Evolutionary conservation across 1,140 invertebrate genomes (phyloP).

Genomic region (Campoletis sonorensis): DNA sequence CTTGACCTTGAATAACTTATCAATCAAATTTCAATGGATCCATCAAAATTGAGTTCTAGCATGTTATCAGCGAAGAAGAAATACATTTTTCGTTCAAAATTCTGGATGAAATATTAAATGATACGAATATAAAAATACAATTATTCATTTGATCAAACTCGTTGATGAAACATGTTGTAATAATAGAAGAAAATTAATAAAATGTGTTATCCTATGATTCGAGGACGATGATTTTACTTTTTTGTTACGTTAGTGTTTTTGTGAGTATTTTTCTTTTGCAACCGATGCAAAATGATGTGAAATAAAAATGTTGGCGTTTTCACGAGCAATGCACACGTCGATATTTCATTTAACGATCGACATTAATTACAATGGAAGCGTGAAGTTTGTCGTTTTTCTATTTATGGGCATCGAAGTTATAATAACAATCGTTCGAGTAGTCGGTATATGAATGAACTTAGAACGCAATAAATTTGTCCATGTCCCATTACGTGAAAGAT

Average conservation of each 20-base stretch:
- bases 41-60: too few relatives aligned
- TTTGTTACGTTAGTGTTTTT: not conserved
- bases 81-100: too few relatives aligned
- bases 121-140: too few relatives aligned
- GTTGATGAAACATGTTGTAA: too few relatives aligned
- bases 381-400: not conserved
- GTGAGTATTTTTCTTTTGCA: not conserved
- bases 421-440: not conserved
- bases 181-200: too few relatives aligned
- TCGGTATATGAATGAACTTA: not conserved
- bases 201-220: too few relatives aligned
- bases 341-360: constrained; percentile 32
- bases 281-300: not conserved
- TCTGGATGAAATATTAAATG: too few relatives aligned
- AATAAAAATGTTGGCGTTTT: not conserved
- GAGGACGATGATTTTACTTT: not conserved
- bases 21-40: too few relatives aligned
- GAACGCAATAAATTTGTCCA: constrained; percentile 25
- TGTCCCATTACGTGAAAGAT: not conserved
- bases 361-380: constrained; percentile 30
- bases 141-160: too few relatives aligned
- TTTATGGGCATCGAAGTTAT: not conserved
- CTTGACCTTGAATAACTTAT: too few relatives aligned
- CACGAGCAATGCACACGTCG: not conserved
- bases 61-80: too few relatives aligned